Conservation (phyloP, 1,140 invertebrate species). For the Drosophila jambulina region DNA sequence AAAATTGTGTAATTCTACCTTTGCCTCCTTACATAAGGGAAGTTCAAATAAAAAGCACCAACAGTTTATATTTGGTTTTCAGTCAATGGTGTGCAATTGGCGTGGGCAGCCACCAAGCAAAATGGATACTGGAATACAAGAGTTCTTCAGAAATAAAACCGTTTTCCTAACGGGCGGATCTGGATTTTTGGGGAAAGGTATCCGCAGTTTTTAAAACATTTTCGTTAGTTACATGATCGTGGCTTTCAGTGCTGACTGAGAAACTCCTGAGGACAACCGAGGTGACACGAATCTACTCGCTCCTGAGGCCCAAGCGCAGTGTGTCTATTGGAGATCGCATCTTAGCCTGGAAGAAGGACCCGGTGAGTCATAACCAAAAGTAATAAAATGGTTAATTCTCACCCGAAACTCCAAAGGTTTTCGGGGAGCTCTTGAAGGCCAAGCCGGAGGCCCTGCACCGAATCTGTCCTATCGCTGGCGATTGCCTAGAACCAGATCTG, state of each 20-base stretch:
- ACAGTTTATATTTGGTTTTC: not conserved
- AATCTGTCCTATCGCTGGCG: constrained; percentile 86
- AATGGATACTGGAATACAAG: constrained; percentile 46
- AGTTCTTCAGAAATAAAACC: constrained; percentile 51
- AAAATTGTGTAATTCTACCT: not conserved
- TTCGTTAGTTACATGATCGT: not conserved
- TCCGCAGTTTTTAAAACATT: not conserved
- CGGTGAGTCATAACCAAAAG: constrained; percentile 31
- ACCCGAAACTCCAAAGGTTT: constrained; percentile 27
- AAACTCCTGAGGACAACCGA: constrained; percentile 91
- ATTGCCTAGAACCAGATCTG: constrained; percentile 87
- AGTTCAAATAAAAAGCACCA: constrained; percentile 2
- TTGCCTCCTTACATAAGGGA: not conserved
- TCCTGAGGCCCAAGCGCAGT: constrained; percentile 91
- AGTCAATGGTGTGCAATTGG: constrained; percentile 26
- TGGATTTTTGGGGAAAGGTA: constrained; percentile 57
- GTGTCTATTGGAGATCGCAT: constrained; percentile 88
- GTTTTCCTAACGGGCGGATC: constrained; percentile 52
- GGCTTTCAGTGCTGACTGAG: constrained; percentile 88
- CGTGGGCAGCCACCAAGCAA: constrained; percentile 51
- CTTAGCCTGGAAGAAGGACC: constrained; percentile 88
- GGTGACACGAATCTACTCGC: constrained; percentile 89
- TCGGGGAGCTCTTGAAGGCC: constrained; percentile 24
- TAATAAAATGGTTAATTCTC: constrained; percentile 51
- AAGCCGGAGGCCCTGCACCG: constrained; percentile 22